phyloP scores from a whole-genome alignment of 2,797 vertebrate genomes.

The Poecile montanus region DNA sequence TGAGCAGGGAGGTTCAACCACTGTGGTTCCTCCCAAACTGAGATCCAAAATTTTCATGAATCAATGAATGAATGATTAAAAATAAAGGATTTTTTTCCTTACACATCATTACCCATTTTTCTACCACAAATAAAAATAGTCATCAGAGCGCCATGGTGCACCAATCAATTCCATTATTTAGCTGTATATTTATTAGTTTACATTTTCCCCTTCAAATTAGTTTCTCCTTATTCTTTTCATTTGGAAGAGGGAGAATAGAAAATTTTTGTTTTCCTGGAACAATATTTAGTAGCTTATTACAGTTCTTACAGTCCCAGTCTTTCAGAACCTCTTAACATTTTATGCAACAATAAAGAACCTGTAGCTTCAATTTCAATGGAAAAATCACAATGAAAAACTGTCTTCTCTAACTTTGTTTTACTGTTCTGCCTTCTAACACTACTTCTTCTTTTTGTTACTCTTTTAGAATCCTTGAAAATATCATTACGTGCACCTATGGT shows the following conservation, averaged over 20 bases:
- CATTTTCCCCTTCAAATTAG: neutral
- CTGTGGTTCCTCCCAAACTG: neutral
- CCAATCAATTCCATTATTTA: neutral
- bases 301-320: neutral
- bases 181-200: neutral
- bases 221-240: neutral
- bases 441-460: neutral
- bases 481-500: neutral
- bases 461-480: neutral
- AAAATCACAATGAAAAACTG: neutral
- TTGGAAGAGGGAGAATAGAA: neutral
- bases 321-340: neutral
- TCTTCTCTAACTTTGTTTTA: neutral
- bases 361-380: neutral
- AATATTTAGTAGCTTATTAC: neutral
- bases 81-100: neutral
- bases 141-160: neutral
- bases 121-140: neutral
- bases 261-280: neutral
- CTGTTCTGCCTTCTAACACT: neutral
- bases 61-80: neutral
- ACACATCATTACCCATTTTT: neutral
- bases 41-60: neutral
- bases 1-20: neutral
- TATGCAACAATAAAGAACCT: neutral